These are phyloP conservation scores for Microctenopoma stevenorrisi DNA, from an alignment of 2,797 vertebrate species.

Conservation along the genomic window DNA sequence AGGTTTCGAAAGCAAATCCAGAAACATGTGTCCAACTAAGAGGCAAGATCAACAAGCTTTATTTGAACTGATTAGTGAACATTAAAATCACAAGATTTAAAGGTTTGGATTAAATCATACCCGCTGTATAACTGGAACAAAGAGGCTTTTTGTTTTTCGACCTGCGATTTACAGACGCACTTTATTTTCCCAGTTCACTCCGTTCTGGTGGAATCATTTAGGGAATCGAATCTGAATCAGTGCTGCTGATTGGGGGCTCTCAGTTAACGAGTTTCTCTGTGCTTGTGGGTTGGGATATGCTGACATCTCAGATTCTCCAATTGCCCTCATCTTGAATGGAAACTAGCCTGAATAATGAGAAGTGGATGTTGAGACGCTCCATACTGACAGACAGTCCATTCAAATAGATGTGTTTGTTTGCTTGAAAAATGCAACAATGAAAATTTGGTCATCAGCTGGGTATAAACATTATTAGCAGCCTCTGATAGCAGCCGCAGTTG, in stretches of 20 bases:
- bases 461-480: slow-evolving; percentile 74
- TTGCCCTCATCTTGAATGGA: slow-evolving; percentile 20
- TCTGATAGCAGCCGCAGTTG: slow-evolving; percentile 61
- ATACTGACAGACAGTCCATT: slow-evolving; percentile 57
- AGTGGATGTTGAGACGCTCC: slow-evolving; percentile 60
- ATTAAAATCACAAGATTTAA: slow-evolving; percentile 25
- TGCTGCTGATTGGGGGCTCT: slow-evolving; percentile 24
- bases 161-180: slow-evolving; percentile 1
- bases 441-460: slow-evolving; percentile 57
- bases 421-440: slow-evolving; percentile 59
- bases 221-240: slow-evolving; percentile 3
- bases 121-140: slow-evolving; percentile 18
- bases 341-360: slow-evolving; percentile 57
- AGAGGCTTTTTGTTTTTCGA: slow-evolving; percentile 27
- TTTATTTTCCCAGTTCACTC: slow-evolving; percentile 3
- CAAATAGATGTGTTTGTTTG: slow-evolving; percentile 70
- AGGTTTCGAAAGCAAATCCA: slow-evolving; percentile 21
- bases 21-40: slow-evolving; percentile 9
- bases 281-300: slow-evolving; percentile 22
- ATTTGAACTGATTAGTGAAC: slow-evolving; percentile 20
- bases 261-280: slow-evolving; percentile 6
- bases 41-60: slow-evolving; percentile 17
- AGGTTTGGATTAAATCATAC: slow-evolving; percentile 10
- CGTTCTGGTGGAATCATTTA: background rate
- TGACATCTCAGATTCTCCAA: slow-evolving; percentile 41